Conservation (phyloP, 2,888 invertebrate genomes). For the Dugesia japonica region DNA sequence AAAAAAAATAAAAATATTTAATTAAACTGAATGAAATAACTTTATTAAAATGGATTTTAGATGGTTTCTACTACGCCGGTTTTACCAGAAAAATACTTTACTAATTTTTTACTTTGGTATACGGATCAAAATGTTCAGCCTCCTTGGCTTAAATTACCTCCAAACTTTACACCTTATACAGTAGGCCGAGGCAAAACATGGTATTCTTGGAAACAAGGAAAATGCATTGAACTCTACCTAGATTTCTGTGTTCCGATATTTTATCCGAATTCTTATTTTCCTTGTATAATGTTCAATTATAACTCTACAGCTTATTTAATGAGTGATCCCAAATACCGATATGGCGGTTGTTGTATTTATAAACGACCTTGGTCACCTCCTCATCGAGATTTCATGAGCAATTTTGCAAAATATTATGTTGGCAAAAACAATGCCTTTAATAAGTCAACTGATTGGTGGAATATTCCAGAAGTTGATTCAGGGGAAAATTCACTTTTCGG, state of each 20-base stretch:
- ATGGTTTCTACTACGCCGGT: constrained; percentile 51
- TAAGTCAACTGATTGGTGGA: not conserved
- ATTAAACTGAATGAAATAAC: no score
- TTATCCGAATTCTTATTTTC: constrained; percentile 23
- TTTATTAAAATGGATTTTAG: no score
- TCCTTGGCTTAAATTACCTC: constrained; percentile 3
- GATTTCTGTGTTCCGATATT: constrained; percentile 29
- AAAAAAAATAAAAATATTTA: no score
- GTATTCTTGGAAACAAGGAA: constrained; percentile 22
- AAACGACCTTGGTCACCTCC: not conserved
- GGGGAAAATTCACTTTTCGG: not conserved
- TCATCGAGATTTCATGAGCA: constrained; percentile 17
- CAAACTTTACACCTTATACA: constrained; percentile 8
- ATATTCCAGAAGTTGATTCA: not conserved
- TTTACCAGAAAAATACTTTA: not conserved
- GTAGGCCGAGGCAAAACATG: constrained; percentile 24
- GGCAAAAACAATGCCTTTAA: not conserved
- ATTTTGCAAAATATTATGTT: not conserved
- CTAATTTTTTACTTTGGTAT: constrained; percentile 15
- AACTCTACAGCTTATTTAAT: constrained; percentile 28
- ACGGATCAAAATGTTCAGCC: not conserved
- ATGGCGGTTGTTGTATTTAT: constrained; percentile 30
- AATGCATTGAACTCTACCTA: constrained; percentile 22
- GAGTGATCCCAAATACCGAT: not conserved
- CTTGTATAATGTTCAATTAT: constrained; percentile 27